Evolutionary conservation across 2,888 invertebrate genomes (phyloP), one percentile per base, ranked within the genome.

Genomic region (Tanypteryx hageni): DNA sequence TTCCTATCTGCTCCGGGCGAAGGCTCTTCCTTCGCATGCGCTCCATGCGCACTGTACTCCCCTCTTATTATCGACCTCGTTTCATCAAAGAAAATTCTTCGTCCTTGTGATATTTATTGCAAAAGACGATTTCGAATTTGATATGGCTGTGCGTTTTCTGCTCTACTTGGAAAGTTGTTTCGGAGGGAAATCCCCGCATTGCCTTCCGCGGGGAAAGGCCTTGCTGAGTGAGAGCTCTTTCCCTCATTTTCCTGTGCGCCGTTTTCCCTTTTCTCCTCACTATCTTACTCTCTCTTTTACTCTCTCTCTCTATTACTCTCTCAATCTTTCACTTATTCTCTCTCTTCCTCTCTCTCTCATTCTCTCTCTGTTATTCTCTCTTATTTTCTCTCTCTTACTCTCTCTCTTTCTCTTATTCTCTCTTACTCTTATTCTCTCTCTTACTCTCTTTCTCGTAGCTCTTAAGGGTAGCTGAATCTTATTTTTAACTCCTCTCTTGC

Each of bases 91-190:
- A 11, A 61, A 76, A 22, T 76, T 59, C 58, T 85, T 57, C 22
- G 11, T 58, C 27, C 61, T 31, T 64, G 27, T 59, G 61, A 16
- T 86, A 16, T 64, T 85, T 85, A 22, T 85, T 61, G 3, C 86
- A 13, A 44, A 44, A 44, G 5, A 3, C 3, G 59, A 18, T 31
- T n/a, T 16, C 86, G 61, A 18, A 4, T 7, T 31, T 64, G 27
- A 4, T 86, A 59, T 64, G 86, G 59, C 61, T 86, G 86, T 86
- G 61, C 31, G 61, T 86, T 86, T 86, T 86, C 59, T 61, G 86
- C 86, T 86, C 61, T 64, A 86, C 86, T 86, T 86, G 86, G 86
- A 18, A 86, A 86, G 61, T 86, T 86, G 59, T 86, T 86, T 86
- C 61, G 61, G 61, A 31, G 86, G 61, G 59, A 64, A 86, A 57